phyloP scores from a whole-genome alignment of 2,113 vertebrate genomes.

The Prunella himalayana region DNA sequence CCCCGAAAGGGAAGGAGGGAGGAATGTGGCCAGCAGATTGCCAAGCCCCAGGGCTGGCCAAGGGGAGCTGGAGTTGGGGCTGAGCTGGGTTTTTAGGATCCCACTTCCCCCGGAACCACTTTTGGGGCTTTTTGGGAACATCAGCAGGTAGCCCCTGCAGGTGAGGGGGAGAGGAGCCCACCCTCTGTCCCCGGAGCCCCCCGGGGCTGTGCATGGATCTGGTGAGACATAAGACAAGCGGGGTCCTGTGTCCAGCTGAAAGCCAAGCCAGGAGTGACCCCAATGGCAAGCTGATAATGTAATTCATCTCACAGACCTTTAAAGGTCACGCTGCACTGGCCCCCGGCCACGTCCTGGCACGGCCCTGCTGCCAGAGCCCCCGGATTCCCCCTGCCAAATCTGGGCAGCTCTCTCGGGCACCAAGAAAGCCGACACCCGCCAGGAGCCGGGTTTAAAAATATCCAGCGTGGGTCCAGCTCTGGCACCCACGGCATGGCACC shows the following conservation, averaged over 20 bases:
- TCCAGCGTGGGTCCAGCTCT: not conserved
- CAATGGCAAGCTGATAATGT: constrained; percentile 30
- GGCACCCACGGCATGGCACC: not conserved
- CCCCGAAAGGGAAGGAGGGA: constrained; percentile 7
- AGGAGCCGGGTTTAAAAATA: constrained; percentile 26
- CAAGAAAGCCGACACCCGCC: not conserved
- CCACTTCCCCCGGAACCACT: accelerated
- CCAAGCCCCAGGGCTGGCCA: not conserved
- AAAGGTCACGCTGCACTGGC: constrained; percentile 35
- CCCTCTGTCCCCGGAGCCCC: not conserved
- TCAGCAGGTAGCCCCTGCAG: accelerated
- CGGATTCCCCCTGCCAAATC: constrained; percentile 20
- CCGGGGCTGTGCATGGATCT: accelerated
- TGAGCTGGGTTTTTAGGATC: not conserved
- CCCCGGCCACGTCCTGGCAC: not conserved
- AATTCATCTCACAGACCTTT: constrained; percentile 60
- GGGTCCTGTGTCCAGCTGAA: not conserved
- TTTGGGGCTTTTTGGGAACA: not conserved
- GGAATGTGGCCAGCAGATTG: not conserved
- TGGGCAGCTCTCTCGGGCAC: not conserved
- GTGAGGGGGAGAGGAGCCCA: not conserved
- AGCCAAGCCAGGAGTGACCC: constrained; percentile 19
- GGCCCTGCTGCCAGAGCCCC: not conserved
- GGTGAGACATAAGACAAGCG: not conserved
- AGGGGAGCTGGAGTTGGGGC: not conserved